Base-by-base conservation (phyloP, 1,140 invertebrate genomes). In the Scaptomyza pallida region DNA sequence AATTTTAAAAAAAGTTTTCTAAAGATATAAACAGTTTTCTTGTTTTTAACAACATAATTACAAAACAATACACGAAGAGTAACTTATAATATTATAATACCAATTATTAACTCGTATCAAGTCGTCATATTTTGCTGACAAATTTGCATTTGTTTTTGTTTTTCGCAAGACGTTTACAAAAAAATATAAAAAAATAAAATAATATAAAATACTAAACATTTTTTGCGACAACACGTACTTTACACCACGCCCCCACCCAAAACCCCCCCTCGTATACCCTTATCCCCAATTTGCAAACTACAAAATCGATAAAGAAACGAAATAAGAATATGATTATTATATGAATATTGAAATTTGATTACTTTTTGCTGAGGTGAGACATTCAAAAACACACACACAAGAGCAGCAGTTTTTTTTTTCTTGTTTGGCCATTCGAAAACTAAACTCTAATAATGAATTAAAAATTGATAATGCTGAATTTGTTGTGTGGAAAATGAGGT, bases 401-500 rank as follows among this genome's bases (percentile, higher is more conserved):
- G 81, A 89, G 81, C 86, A 86, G 80, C 86, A 89, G 61, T 71
- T 86, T 72, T 62, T 50, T 65, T 68, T 52, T 40, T 26, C 16
- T 55, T 52, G 68, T 72, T 60, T 64, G 62, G 62, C 69, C 55
- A 54, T 54, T 63, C 35, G 50, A 43, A 52, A 73, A 51, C 26
- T 37, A 44, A 72, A 61, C 10, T 30, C 8, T 26, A 26, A 26
- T 26, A 26, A 26, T 23, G 6, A 26, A 26, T 1, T 19, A 52
- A 82, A 75, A 35, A 83, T 78, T 74, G 54, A 78, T 70, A 74
- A n/a, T 83, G 89, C 79, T 91, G 82, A 88, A 81, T 80, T 88
- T 90, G 89, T 88, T 91, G 89, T 91, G 90, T 91, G 89, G 89
- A 91, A 91, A 91, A 91, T 91, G 81, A 91, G 89, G 89, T 91